These are phyloP conservation scores for Ooceraea biroi DNA, from an alignment of 1,140 invertebrate genomes.

Conservation along the genomic window DNA sequence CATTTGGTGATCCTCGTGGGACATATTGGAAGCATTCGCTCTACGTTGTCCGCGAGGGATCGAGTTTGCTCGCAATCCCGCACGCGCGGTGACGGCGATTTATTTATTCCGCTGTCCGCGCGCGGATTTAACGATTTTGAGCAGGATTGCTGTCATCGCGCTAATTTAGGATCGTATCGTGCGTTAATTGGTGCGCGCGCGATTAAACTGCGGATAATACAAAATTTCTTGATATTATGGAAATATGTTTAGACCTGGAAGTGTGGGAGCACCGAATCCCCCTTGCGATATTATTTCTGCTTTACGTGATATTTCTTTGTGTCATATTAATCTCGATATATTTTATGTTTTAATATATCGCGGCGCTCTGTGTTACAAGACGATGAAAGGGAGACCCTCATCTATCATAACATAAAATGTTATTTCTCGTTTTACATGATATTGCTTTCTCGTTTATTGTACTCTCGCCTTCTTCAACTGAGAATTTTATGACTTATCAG, in stretches of 20 bases:
- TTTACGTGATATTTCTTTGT: neutral
- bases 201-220: neutral
- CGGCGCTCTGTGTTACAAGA: neutral
- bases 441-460: neutral
- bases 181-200: neutral
- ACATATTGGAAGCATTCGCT: neutral
- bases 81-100: constrained; percentile 24
- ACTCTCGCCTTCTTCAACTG: neutral
- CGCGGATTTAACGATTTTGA: constrained; percentile 30
- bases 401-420: neutral
- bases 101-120: constrained; percentile 22
- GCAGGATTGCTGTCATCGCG: neutral
- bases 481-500: neutral
- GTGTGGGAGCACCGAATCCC: too few relatives aligned
- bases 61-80: neutral
- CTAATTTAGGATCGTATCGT: constrained; percentile 1
- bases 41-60: neutral
- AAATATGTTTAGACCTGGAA: neutral
- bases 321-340: neutral
- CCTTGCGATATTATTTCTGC: neutral
- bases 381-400: neutral
- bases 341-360: neutral
- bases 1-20: constrained; percentile 60
- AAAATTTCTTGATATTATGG: constrained; percentile 1
- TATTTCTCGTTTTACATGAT: too few relatives aligned